Conservation (phyloP, 2,888 invertebrate species). For the Pollenia angustigena region DNA sequence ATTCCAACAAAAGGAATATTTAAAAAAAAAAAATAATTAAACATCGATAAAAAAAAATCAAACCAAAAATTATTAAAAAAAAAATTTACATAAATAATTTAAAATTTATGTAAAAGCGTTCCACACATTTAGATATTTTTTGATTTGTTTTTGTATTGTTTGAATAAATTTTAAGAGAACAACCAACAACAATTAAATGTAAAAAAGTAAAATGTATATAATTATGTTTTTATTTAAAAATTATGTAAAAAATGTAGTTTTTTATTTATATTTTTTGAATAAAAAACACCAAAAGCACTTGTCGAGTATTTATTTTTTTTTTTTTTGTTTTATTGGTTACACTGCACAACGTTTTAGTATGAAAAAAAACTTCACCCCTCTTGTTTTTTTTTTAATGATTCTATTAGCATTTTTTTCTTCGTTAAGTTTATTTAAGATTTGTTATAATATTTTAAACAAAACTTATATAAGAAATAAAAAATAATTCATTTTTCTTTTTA, state of each 20-base stretch:
- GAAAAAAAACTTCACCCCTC: constrained; percentile 80
- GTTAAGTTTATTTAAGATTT: constrained; percentile 37
- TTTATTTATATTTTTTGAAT: constrained; percentile 65
- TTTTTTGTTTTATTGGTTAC: constrained; percentile 55
- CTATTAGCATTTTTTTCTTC: constrained; percentile 28
- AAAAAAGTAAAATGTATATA: constrained; percentile 38
- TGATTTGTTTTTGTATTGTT: constrained; percentile 4
- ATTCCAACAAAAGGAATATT: constrained; percentile 34
- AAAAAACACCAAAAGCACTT: constrained; percentile 82
- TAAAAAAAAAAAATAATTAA: constrained; percentile 33
- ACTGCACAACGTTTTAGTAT: constrained; percentile 80
- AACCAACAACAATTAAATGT: constrained; percentile 67
- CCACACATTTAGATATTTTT: constrained; percentile 71
- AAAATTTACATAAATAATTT: constrained; percentile 80
- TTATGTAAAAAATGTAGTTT: constrained; percentile 50
- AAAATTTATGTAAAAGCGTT: constrained; percentile 82
- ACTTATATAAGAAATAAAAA: constrained; percentile 19
- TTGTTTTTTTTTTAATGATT: constrained; percentile 79
- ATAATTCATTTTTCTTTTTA: constrained; percentile 7
- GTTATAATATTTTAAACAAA: constrained; percentile 49
- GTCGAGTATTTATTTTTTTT: constrained; percentile 58
- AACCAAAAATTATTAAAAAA: constrained; percentile 60
- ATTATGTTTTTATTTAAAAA: constrained; percentile 49
- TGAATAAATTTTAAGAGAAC: constrained; percentile 9
- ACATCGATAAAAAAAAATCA: constrained; percentile 10